phyloP scores from a whole-genome alignment of 1,140 invertebrate species.

The Drosophila rufa region DNA sequence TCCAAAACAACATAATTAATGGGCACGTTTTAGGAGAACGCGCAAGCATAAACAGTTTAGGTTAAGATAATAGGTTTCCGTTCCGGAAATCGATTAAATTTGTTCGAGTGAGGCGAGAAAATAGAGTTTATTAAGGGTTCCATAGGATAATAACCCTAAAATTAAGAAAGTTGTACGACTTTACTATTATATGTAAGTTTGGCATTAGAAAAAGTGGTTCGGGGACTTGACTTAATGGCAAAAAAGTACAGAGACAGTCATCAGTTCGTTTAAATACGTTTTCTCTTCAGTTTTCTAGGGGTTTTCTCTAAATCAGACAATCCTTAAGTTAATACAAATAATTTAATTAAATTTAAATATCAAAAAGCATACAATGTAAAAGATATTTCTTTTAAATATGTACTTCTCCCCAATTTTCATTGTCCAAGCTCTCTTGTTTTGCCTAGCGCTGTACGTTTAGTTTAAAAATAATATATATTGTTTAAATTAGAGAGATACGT shows the following conservation, averaged over 20 bases:
- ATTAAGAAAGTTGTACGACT: too few species aligned
- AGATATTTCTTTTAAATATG: neutral
- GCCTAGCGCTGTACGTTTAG: conserved; percentile 10
- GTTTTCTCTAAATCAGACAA: too few species aligned
- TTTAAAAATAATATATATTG: conserved; percentile 51
- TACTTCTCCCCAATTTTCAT: neutral
- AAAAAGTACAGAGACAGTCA: too few species aligned
- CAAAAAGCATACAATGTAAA: too few species aligned
- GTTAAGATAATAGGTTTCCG: conserved; percentile 6
- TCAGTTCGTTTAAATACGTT: too few species aligned
- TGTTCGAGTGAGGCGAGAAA: neutral
- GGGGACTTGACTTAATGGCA: too few species aligned
- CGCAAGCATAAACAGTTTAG: neutral
- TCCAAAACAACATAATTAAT: conserved; percentile 74
- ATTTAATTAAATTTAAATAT: too few species aligned
- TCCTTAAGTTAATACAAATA: too few species aligned
- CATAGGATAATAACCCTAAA: too few species aligned
- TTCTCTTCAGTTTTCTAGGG: too few species aligned
- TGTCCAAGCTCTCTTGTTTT: neutral
- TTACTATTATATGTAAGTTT: neutral
- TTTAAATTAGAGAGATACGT: conserved; percentile 44
- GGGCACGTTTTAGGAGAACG: conserved; percentile 16
- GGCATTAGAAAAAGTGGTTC: neutral
- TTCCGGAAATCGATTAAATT: neutral
- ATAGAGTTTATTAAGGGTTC: neutral